These are phyloP conservation scores for Dexiosoma caninum DNA, from an alignment of 2,888 invertebrate species.

Conservation along the genomic window DNA sequence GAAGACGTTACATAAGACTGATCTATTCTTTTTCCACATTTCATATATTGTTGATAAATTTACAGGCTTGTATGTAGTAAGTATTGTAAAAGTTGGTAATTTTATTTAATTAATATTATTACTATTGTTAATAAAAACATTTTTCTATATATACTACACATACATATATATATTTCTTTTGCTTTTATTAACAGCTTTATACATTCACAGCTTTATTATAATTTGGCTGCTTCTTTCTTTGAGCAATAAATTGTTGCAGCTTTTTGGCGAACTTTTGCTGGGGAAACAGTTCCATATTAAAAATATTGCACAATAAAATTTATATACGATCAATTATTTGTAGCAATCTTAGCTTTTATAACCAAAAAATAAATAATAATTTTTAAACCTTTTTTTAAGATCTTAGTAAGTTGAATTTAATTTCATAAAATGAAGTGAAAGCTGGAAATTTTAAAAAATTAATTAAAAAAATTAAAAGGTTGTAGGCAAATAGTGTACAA, in stretches of 20 bases:
- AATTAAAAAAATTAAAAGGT: too few species aligned
- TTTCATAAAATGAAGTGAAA: too few species aligned
- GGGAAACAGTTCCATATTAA: not conserved
- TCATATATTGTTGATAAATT: conserved; percentile 64
- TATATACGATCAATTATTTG: not conserved
- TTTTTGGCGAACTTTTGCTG: conserved; percentile 30
- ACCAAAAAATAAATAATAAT: too few species aligned
- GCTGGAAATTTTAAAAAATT: too few species aligned
- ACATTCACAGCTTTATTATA: conserved; percentile 35
- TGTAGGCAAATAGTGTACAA: too few species aligned
- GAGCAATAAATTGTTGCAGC: conserved; percentile 20
- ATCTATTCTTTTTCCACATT: conserved; percentile 56
- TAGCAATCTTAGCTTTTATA: not conserved
- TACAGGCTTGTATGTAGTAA: conserved; percentile 76
- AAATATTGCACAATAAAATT: not conserved
- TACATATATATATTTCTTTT: conserved; percentile 27
- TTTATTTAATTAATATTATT: conserved; percentile 22
- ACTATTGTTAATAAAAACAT: conserved; percentile 9
- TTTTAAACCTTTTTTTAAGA: too few species aligned
- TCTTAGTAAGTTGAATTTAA: too few species aligned
- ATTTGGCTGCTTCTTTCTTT: conserved; percentile 42
- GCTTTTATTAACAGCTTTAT: conserved; percentile 40
- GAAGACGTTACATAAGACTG: conserved; percentile 48
- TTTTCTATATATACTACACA: not conserved
- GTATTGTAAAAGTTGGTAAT: conserved; percentile 65